Evolutionary conservation across 2,113 vertebrate species (phyloP), one percentile per base, ranked within the genome.

Genomic region (Nansenia antarctica): DNA sequence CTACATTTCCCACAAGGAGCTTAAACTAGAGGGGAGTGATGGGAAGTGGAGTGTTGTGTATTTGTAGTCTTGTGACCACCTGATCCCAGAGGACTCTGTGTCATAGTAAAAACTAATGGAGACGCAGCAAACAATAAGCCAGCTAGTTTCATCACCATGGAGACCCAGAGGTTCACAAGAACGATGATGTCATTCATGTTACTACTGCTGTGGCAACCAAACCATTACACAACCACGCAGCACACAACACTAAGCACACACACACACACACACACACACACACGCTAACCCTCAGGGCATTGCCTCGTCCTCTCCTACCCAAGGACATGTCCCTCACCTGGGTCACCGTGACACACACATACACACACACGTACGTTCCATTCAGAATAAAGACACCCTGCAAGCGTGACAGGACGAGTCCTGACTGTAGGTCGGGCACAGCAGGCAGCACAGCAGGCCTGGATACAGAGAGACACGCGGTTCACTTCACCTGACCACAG

Each of bases 51-150:
- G 65, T 30, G 55, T 34, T 26, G 8, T 42, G 29, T 32, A 37
- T 18, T 49, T 30, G 42, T 64, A 30, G 62, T 65, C 58, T 67
- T 69, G 42, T 82, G 78, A 85, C 85, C 81, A 81, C 82, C 81
- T 77, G 75, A 87, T n/a, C 65, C 34, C 77, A 52, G 15, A 30
- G 73, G 76, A 82, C 85, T 85, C 81, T 79, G 84, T 87, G 82
- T 89, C 84, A 88, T 88, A 62, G 82, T 72, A 84, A 83, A 81
- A 80, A 78, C 24, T 52, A 79, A 83, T 26, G 55, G 60, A 63
- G 55, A 80, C 55, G 71, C 85, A 69, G 73, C 70, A 69, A 73
- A 73, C 52, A n/a, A 74, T 35, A 64, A 70, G 64, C 8, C 55
- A 35, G 20, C 14, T 42, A 54, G 9, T 47, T 78, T n/a, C n/a